A percentile compares a stretch with the other conserved stretches of the same genome.
Conservation (phyloP, 2,888 invertebrate species). For the Phengaris alcon region DNA sequence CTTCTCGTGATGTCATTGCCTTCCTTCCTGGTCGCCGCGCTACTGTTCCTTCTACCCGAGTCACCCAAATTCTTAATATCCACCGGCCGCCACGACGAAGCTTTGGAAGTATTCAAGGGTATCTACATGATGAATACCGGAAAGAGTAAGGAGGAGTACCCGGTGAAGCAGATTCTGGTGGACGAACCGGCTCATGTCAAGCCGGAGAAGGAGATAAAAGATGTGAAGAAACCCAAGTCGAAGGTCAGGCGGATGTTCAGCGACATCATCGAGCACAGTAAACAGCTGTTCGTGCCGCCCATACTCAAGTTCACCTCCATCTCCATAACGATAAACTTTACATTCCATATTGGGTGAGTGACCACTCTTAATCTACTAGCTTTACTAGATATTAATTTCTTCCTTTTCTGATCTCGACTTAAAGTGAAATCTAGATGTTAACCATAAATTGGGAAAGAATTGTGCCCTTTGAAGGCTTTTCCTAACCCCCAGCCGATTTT, state of each 20-base stretch:
- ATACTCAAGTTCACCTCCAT: slow-evolving; percentile 90
- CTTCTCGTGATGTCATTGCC: slow-evolving; percentile 92
- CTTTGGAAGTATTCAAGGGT: slow-evolving; percentile 88
- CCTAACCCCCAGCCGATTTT: too few species aligned
- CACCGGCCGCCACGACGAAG: slow-evolving; percentile 88
- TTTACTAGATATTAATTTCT: too few species aligned
- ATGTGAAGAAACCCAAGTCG: slow-evolving; percentile 76
- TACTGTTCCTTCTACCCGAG: slow-evolving; percentile 91
- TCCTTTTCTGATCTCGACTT: too few species aligned
- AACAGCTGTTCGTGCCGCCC: slow-evolving; percentile 87
- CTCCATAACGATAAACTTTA: slow-evolving; percentile 93
- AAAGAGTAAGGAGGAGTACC: slow-evolving; percentile 85
- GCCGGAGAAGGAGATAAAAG: slow-evolving; percentile 81
- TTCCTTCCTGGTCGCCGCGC: slow-evolving; percentile 90
- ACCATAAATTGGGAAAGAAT: too few species aligned
- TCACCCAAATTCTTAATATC: slow-evolving; percentile 93
- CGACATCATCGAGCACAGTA: slow-evolving; percentile 90
- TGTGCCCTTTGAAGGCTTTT: too few species aligned
- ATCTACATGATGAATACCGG: slow-evolving; percentile 92
- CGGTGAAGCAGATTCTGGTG: slow-evolving; percentile 84
- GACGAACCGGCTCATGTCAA: slow-evolving; percentile 75
- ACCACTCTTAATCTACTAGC: background rate
- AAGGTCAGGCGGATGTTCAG: slow-evolving; percentile 86
- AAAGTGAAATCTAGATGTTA: too few species aligned
- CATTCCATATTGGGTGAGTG: slow-evolving; percentile 92